Evolutionary conservation across 2,888 invertebrate species (phyloP).

Genomic region (Ectropis crepuscularia): DNA sequence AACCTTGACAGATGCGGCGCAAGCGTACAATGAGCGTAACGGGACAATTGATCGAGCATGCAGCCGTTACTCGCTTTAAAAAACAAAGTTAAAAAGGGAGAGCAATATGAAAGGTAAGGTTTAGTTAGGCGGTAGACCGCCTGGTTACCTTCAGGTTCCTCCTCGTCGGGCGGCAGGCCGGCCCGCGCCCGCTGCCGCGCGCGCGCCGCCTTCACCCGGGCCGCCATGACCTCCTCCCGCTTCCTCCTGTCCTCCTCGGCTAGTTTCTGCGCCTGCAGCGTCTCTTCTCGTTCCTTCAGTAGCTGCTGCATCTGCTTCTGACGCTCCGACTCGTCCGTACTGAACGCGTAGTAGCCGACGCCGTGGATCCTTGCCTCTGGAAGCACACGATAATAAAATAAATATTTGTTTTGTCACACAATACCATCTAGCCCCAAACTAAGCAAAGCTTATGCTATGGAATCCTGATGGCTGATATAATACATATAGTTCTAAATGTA

Average conservation of each 20-base stretch:
- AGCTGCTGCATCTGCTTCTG: conserved; percentile 92
- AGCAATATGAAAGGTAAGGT: too few relatives aligned
- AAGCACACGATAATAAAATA: conserved; percentile 7
- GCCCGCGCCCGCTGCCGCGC: conserved; percentile 89
- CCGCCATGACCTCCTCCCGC: conserved; percentile 88
- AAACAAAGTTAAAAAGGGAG: too few relatives aligned
- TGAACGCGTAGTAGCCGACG: conserved; percentile 96
- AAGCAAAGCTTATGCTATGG: too few relatives aligned
- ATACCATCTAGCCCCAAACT: too few relatives aligned
- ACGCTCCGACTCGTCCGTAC: conserved; percentile 92
- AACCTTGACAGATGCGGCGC: too few relatives aligned
- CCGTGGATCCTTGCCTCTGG: conserved; percentile 96
- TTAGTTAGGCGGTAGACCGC: too few relatives aligned
- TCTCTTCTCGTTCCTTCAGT: conserved; percentile 88
- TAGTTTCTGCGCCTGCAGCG: conserved; percentile 87
- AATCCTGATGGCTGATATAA: too few relatives aligned
- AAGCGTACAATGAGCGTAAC: too few relatives aligned
- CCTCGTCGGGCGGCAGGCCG: conserved; percentile 86
- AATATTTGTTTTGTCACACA: too few relatives aligned
- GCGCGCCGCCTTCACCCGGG: conserved; percentile 89
- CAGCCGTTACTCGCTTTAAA: too few relatives aligned
- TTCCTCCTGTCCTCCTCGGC: conserved; percentile 85
- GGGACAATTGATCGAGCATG: too few relatives aligned
- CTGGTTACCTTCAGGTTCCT: conserved; percentile 81
- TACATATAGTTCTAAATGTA: too few relatives aligned